phyloP scores from a whole-genome alignment of 2,113 vertebrate genomes.

The Argyrosomus japonicus region DNA sequence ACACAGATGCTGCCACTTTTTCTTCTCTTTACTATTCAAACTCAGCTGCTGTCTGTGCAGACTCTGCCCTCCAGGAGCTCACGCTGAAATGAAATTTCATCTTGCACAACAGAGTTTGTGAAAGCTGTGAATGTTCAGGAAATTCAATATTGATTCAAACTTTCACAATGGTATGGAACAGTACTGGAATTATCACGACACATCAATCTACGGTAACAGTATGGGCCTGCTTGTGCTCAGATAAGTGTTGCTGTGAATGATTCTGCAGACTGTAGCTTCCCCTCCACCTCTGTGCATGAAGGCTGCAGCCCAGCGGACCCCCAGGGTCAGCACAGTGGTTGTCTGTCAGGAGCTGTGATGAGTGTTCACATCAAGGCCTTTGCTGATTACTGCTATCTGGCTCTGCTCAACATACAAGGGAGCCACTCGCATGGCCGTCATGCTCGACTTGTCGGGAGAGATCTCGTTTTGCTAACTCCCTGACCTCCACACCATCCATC shows the following conservation, averaged over 20 bases:
- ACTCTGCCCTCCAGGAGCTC: conserved; percentile 11
- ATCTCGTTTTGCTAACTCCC: conserved; percentile 39
- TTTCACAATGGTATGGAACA: not conserved
- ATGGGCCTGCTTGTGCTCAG: not conserved
- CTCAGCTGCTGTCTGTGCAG: conserved; percentile 21
- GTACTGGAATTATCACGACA: conserved; percentile 10
- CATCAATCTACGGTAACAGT: not conserved
- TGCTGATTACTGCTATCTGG: conserved; percentile 29
- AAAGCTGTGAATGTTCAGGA: conserved; percentile 8
- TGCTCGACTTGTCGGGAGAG: conserved; percentile 28
- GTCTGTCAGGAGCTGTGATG: conserved; percentile 47
- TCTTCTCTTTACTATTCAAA: conserved; percentile 13
- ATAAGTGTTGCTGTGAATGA: conserved; percentile 2
- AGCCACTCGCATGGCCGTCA: conserved; percentile 3
- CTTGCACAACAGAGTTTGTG: not conserved
- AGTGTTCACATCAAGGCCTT: conserved; percentile 51
- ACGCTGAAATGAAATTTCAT: conserved; percentile 17
- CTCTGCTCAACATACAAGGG: conserved; percentile 1
- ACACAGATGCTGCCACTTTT: not conserved
- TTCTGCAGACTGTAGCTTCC: not conserved
- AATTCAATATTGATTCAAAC: conserved; percentile 34
- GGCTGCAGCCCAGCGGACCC: not conserved
- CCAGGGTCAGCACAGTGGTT: not conserved
- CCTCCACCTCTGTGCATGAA: not conserved
- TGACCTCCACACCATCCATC: conserved; percentile 46